Conservation (phyloP, 30 jellyfish, hydroid and myxozoan genomes). For the Chironex yamaguchii region DNA sequence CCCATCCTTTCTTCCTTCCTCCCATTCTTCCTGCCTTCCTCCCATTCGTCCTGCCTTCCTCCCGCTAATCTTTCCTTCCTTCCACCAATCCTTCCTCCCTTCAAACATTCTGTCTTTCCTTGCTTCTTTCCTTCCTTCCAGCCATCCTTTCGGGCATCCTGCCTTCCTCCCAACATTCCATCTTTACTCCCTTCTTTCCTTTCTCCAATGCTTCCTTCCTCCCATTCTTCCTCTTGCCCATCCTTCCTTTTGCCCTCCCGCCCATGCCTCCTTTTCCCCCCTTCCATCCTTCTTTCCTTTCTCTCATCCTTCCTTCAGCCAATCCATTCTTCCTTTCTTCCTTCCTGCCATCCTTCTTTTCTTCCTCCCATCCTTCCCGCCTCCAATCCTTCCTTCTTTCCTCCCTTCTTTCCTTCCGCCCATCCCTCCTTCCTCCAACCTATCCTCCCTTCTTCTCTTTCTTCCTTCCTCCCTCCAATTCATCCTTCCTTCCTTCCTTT, state of each 20-base stretch:
- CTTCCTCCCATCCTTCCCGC: constrained; percentile 4
- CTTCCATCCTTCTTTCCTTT: constrained; percentile 4
- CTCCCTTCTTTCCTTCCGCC: background rate
- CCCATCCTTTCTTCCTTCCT: background rate
- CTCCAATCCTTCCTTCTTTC: background rate
- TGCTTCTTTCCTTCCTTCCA: constrained; percentile 19
- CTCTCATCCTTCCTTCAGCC: constrained; percentile 11
- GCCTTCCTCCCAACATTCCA: background rate
- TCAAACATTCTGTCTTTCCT: background rate
- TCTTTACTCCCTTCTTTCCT: background rate
- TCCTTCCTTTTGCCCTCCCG: background rate
- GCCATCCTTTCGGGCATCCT: no score
- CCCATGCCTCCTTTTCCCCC: constrained; percentile 22
- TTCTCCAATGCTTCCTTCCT: constrained; percentile 15
- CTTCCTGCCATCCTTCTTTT: constrained; percentile 17
- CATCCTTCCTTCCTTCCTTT: background rate
- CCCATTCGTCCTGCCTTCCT: background rate
- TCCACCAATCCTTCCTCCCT: background rate
- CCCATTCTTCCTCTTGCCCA: constrained; percentile 7
- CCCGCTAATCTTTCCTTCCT: background rate
- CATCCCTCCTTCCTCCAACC: background rate
- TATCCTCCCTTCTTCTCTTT: background rate
- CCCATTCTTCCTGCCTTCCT: background rate
- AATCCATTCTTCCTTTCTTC: constrained; percentile 38
- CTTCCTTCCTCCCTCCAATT: background rate